Base-by-base conservation (phyloP, 1,140 invertebrate species). In the Asbolus verrucosus region DNA sequence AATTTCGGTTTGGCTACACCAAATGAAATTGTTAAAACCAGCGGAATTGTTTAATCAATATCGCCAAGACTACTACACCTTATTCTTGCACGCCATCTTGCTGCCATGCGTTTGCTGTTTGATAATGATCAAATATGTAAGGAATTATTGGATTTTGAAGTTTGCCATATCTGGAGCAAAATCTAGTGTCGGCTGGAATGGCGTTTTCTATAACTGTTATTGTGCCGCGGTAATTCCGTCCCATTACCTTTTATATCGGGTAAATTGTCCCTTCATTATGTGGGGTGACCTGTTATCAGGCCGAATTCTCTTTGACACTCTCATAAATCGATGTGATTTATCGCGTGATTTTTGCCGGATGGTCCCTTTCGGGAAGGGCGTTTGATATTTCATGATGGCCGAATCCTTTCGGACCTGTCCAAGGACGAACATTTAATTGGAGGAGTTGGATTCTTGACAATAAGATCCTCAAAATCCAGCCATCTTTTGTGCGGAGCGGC, bases 81-180 rank as follows among this genome's bases (percentile, higher is more conserved):
- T 54, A 41, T 63, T 43, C 61, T 41, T 63, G 39, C 61, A 63
- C 61, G 61, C 61, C 61, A 63, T 54, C 46, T 54, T 54, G 21
- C 46, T 54, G 46, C 46, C 46, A 54, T 54, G 46, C 46, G 46
- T 54, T 54, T 54, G 27, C 46, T 14, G 27, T 54, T 54, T 54
- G 65, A 67, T 67, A 59, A 18, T 67, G 54, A 67, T 67, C 65
- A 67, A 67, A 67, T 59, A 67, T 67, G 65, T 67, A 67, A 36
- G 43, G 46, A 67, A 59, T 67, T 67, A 67, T 65, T 65, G 63
- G 63, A 67, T 67, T 67, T 67, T 59, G 65, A 59, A 67, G 19
- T 54, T 54, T n/a, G 46, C 14, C 19, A 54, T 54, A 54, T 54
- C 46, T 27, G 46, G 46, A 54, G 21, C 46, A 19, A 27, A 27